Base-by-base conservation (phyloP, 1,140 invertebrate species). In the Globodera rostochiensis region DNA sequence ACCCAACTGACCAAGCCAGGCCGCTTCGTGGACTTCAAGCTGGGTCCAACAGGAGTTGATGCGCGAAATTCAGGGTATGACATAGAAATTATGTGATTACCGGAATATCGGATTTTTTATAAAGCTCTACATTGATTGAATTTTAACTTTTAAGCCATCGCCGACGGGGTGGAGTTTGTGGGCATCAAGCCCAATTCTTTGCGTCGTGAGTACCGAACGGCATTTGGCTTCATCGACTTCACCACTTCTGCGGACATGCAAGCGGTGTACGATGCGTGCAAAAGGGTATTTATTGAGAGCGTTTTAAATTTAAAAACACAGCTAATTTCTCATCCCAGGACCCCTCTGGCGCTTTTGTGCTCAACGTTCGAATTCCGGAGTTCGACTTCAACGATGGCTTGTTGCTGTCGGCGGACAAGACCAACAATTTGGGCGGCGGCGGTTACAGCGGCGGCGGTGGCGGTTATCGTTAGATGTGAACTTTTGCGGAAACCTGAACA, bases 191-290 rank as follows among this genome's bases (percentile, higher is more conserved):
- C 77, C 5, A 13, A 53, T 69, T 78, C 77, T 6, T 64, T 78
- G 66, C 77, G 77, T 21, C 66, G 70, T 66, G 77, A 78, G 25
- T 78, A 64, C 49, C 53, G 66, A 25, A 19, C 57, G 19, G 77
- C 77, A 11, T 78, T 78, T 21, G 77, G 77, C 36, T 78, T 78
- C 47, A 78, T 78, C 25, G 77, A 78, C 64, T 78, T 78, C 47
- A 78, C 77, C 49, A 69, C 77, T 21, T 60, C 46, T 13, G 57
- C 66, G 5, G 77, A 78, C 70, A 49, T 78, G 66, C 77, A 78
- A 46, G 50, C 6, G 45, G 64, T 78, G 53, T 78, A 78, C 66
- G 77, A 69, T 47, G 77, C 64, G 66, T 66, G 64, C 70, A 78
- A 78, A 66, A 69, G 36, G 76, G 76, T 77, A 67, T 36, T 36